phyloP scores from a whole-genome alignment of 2,797 vertebrate genomes.

The Fringilla coelebs region DNA sequence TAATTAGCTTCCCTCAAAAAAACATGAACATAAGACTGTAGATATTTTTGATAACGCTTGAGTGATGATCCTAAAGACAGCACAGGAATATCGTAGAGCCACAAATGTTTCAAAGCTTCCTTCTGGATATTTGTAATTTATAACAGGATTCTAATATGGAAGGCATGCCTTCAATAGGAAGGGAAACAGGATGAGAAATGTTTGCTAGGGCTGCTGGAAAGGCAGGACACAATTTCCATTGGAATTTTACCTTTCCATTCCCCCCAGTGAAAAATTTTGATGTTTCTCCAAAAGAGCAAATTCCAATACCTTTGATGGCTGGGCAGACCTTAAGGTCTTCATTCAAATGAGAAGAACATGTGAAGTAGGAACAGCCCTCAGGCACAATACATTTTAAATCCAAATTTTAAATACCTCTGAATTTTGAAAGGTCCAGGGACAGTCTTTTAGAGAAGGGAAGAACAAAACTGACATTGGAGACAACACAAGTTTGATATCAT shows the following conservation, averaged over 20 bases:
- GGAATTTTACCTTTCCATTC: slow-evolving; percentile 49
- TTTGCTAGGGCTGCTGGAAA: not conserved
- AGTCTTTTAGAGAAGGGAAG: not conserved
- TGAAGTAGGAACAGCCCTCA: not conserved
- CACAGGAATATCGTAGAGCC: not conserved
- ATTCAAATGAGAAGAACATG: slow-evolving; percentile 21
- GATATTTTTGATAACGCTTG: slow-evolving; percentile 36
- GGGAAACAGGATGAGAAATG: not conserved
- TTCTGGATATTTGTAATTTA: not conserved
- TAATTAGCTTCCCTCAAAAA: slow-evolving; percentile 27
- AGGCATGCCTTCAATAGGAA: not conserved
- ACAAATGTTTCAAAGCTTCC: not conserved
- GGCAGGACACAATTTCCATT: slow-evolving; percentile 34
- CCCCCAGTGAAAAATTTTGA: not conserved
- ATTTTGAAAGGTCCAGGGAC: slow-evolving; percentile 13
- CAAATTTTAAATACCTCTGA: slow-evolving; percentile 31
- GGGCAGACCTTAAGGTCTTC: slow-evolving; percentile 26
- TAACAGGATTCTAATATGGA: not conserved
- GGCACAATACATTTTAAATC: slow-evolving; percentile 22
- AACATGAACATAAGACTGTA: not conserved
- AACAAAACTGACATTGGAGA: not conserved
- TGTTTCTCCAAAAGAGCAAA: slow-evolving; percentile 29
- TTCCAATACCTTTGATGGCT: slow-evolving; percentile 22
- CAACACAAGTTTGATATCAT: not conserved
- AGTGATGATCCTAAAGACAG: not conserved